Base-by-base conservation (phyloP, 2,888 invertebrate species). In the Drosophila differens region DNA sequence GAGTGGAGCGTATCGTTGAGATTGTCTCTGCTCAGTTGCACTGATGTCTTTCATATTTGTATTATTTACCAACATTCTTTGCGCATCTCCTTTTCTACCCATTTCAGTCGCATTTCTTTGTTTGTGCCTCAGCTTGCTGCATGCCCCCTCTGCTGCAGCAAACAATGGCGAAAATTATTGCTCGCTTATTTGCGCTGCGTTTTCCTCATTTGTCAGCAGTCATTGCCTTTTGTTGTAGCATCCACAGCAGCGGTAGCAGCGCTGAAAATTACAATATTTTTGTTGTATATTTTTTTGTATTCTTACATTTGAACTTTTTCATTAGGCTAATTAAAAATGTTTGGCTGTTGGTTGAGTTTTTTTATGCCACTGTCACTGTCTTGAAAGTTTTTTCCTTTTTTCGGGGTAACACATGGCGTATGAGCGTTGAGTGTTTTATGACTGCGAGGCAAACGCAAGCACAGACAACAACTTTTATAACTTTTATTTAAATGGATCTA, bases 251-350 rank as follows among this genome's bases (percentile, higher is more conserved):
- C 6, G 53, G 44, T 61, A 60, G 39, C 54, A 64, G 55, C 58
- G 51, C 59, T 39, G 65, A 64, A 67, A 66, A 75, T 69, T 62
- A 61, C 79, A 65, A 61, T 64, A 60, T 51, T 51, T 57, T 55
- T 66, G 58, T 58, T 58, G 44, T 25, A 44, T 19, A 39, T 54
- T 65, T 33, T 33, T 37, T 67, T 55, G 6, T 52, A 57, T 55
- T 62, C 76, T 82, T 73, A 73, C 81, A 89, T 85, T 90, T 83
- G 66, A 89, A 89, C 80, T 88, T 90, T 90, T 88, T 88, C 89
- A 88, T 88, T 88, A 80, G 90, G 81, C 86, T 88, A 90, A 88
- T 88, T 88, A 88, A 89, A 90, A 90, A 82, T 86, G 70, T 84
- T 82, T 82, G 70, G 35, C 57, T 62, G 66, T 53, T 53, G 68